These are phyloP conservation scores for Automeris io DNA, from an alignment of 2,888 invertebrate species.

Conservation along the genomic window DNA sequence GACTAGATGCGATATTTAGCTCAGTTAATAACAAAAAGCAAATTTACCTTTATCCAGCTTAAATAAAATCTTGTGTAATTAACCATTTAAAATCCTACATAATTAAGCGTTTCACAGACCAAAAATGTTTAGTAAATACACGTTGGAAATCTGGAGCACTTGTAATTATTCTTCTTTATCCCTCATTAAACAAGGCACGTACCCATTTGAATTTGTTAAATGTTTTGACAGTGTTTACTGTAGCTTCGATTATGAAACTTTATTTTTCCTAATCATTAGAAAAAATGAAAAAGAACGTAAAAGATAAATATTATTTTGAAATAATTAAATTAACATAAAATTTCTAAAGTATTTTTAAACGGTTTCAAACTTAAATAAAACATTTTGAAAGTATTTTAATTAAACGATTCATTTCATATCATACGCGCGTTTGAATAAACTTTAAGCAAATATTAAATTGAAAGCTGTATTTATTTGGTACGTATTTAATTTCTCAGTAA, in stretches of 20 bases:
- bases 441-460: too few relatives aligned
- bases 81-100: constrained; percentile 26
- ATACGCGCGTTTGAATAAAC: too few relatives aligned
- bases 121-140: constrained; percentile 33
- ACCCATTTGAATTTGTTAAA: constrained; percentile 12
- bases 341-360: too few relatives aligned
- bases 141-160: constrained; percentile 22
- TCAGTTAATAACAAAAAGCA: constrained; percentile 2
- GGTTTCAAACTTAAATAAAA: too few relatives aligned
- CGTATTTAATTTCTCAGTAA: too few relatives aligned
- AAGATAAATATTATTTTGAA: too few relatives aligned
- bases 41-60: neutral
- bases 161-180: constrained; percentile 26
- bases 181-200: constrained; percentile 14
- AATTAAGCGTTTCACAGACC: constrained; percentile 25
- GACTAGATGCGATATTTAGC: too few relatives aligned
- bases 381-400: too few relatives aligned
- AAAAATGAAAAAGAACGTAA: neutral
- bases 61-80: constrained; percentile 28
- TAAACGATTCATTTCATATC: too few relatives aligned
- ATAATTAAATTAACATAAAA: too few relatives aligned
- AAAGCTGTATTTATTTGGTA: too few relatives aligned
- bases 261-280: constrained; percentile 6
- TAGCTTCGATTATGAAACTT: constrained; percentile 1
- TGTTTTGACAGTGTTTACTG: constrained; percentile 1